Evolutionary conservation across 2,113 vertebrate species (phyloP), one percentile per base, ranked within the genome.

Genomic region (Caranx melampygus): DNA sequence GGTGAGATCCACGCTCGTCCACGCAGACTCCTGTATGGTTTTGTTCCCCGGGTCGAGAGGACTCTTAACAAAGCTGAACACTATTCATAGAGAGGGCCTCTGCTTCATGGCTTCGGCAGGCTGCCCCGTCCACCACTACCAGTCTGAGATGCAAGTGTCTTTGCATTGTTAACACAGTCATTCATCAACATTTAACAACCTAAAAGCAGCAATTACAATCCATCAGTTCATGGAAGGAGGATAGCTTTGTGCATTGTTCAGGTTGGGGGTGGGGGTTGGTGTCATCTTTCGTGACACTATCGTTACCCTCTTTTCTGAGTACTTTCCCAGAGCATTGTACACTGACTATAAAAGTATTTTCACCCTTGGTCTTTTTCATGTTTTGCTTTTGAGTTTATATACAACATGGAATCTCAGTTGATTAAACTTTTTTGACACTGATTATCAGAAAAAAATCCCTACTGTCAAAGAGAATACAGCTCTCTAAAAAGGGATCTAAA

Each of bases 161-260:
- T 96, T 96, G 95, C 89, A 95, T 95, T 96, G 95, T 94, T 96
- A 93, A 78, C 73, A 82, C n/a, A 79, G 73, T 74, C 59, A 66
- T 73, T 82, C 51, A 31, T 65, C 64, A 84, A 89, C 76, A 86
- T 78, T 87, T 80, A 73, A 86, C 71, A 86, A 85, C 59, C 87
- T 88, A 85, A 90, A 95, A 95, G 94, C 95, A 95, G 94, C 95
- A 94, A 83, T 87, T 87, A 85, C 81, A 81, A 89, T 85, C 83
- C 83, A 92, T 86, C 82, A 76, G 74, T 89, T 90, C 80, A 52
- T 63, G 72, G 86, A 88, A 83, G 91, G 89, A 91, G 79, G 85
- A 90, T 63, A 84, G 87, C 88, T 88, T 78, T 81, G 81, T 88
- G 83, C 90, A 87, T 79, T 83, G 87, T 82, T 76, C 78, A 45